Evolutionary conservation across 2,888 invertebrate species (phyloP), one percentile per base, ranked within the genome.

Genomic region (Lobophora halterata): DNA sequence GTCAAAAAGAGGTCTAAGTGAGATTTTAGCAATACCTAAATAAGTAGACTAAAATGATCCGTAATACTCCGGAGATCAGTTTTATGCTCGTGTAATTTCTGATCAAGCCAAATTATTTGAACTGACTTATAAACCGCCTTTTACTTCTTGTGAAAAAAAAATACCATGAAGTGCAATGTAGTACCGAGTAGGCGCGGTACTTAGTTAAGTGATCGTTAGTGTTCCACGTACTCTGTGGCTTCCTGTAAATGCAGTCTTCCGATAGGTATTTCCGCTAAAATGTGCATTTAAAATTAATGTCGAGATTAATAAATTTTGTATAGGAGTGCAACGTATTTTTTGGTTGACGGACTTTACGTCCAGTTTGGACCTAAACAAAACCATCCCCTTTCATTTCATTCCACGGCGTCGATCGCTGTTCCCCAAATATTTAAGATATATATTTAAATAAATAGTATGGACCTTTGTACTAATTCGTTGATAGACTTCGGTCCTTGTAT

Each of bases 161-260:
- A 71, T 37, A 76, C 75, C 77, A 71, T 61, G 64, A 77, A 75
- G 77, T 77, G 81, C 78, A 79, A 79, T 75, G 75, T 75, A 74
- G 76, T 76, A 74, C 73, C 74, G 63, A 61, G 60, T 64, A 62
- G 24, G 69, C 68, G 71, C 66, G 78, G 79, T 79, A 78, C 78
- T 76, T 82, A 85, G 83, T 72, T 82, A 82, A 79, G 83, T 75
- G 71, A 72, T 76, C 73, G 71, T 75, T 78, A 77, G 77, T 75
- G 79, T 79, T 78, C 73, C 78, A 71, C 69, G 65, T 74, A 77
- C 77, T 74, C 76, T 71, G 79, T 85, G 86, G 86, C 86, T 87
- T 87, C 86, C 87, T 83, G 75, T 78, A 68, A 85, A 78, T 74
- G 73, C 83, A 82, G 87, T 87, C 87, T 87, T 87, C 87, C 87